A percentile compares a stretch with the other conserved stretches of the same genome.
phyloP scores from a whole-genome alignment of 2,888 invertebrate genomes.

The Andrena haemorrhoa region DNA sequence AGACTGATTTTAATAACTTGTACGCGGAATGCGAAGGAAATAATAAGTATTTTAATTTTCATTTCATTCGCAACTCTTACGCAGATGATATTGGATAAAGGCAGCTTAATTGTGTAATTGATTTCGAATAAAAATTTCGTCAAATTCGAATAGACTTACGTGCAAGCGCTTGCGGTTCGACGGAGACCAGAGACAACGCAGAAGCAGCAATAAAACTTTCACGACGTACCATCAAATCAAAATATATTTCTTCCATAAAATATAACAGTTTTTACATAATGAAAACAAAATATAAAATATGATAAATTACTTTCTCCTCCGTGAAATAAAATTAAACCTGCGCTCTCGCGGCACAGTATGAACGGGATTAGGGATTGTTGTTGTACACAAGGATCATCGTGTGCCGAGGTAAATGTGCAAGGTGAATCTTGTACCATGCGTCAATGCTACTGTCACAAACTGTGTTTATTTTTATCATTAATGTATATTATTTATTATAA shows the following conservation, averaged over 20 bases:
- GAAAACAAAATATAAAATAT: slow-evolving; percentile 38
- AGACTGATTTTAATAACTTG: too few relatives aligned
- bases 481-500: slow-evolving; percentile 85
- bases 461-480: slow-evolving; percentile 83
- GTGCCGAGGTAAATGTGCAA: slow-evolving; percentile 26
- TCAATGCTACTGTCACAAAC: slow-evolving; percentile 77
- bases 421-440: slow-evolving; percentile 57
- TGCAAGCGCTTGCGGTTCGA: too few relatives aligned
- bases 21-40: too few relatives aligned
- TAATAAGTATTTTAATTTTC: too few relatives aligned
- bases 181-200: background rate
- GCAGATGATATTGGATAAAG: too few relatives aligned
- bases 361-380: slow-evolving; percentile 33
- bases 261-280: slow-evolving; percentile 33
- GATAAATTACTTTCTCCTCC: slow-evolving; percentile 11
- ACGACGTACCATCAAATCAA: slow-evolving; percentile 13
- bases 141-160: too few relatives aligned
- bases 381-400: slow-evolving; percentile 21
- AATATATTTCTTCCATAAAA: slow-evolving; percentile 35
- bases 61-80: too few relatives aligned
- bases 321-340: slow-evolving; percentile 32
- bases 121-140: too few relatives aligned
- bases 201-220: slow-evolving; percentile 6
- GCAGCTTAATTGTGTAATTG: too few relatives aligned
- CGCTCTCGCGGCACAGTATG: background rate